Evolutionary conservation across 2,113 vertebrate genomes (phyloP), one percentile per base, ranked within the genome.

Genomic region (Edolisoma coerulescens): DNA sequence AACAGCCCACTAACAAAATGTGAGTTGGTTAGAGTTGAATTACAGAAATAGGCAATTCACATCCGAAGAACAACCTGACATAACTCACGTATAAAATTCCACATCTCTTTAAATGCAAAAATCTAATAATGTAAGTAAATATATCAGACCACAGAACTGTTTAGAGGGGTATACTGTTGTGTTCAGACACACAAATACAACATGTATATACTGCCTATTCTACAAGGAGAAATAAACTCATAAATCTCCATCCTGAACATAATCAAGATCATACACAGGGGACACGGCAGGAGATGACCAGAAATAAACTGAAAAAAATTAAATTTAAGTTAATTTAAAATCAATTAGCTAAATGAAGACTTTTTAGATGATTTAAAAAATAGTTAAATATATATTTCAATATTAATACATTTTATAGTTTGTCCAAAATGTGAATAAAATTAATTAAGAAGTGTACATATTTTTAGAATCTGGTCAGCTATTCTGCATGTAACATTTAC

Each of bases 401-500:
- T 41, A 67, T 33, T 21, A 47, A 54, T 7, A 57, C 14, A 47
- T 30, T 13, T 61, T 41, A 75, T 4, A 14, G 10, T 47, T 92
- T 74, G 16, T 54, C 23, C 44, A 78, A 23, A 78, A 91, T 5
- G 3, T 67, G 20, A 89, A 65, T 26, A 56, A 65, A 84, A 80
- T 33, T 1, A 86, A 20, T 94, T 68, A 56, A n/a, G 41, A n/a
- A 16, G 4, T 6, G 2, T 19, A 78, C 0, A 0, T 22, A 67
- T 32, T 89, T 89, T 67, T 59, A 78, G 11, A 84, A 22, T 16
- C 35, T 57, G 10, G 50, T n/a, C 39, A 81, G 47, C 19, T 47
- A 69, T 32, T 65, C 16, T 67, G 27, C 14, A 24, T 20, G 4
- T 22, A 77, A 75, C 6, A 68, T 45, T 59, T 10, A 5, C 11